Conservation (phyloP, 2,797 vertebrate species). For the Epinephelus malabaricus region DNA sequence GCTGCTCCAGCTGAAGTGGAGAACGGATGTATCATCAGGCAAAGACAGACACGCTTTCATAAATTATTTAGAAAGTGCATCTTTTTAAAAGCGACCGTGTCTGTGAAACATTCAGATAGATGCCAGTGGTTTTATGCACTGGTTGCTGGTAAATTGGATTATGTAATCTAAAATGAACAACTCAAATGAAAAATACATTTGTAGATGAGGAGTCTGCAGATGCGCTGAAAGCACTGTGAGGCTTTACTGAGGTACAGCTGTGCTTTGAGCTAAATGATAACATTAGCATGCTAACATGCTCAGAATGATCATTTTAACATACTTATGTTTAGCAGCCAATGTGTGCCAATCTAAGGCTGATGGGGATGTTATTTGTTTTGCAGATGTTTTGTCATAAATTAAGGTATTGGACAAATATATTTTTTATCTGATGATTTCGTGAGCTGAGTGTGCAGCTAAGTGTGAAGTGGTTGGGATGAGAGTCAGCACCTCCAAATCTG, state of each 20-base stretch:
- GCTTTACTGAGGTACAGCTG: background rate
- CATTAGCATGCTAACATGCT: background rate
- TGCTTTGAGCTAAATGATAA: constrained; percentile 1
- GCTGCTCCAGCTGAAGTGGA: background rate
- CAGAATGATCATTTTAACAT: background rate
- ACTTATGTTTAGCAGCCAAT: background rate
- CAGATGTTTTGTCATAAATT: background rate
- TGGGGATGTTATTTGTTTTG: background rate
- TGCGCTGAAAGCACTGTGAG: background rate
- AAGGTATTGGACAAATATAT: background rate
- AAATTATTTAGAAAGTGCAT: constrained; percentile 34
- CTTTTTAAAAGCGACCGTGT: constrained; percentile 19
- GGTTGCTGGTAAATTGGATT: background rate
- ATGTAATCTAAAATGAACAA: background rate
- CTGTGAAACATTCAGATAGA: constrained; percentile 29
- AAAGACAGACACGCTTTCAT: constrained; percentile 14
- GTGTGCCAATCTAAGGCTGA: background rate
- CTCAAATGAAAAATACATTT: background rate
- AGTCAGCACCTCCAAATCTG: too few relatives aligned
- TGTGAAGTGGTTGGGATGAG: too few relatives aligned
- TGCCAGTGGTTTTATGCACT: constrained; percentile 13
- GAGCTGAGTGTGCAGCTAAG: too few relatives aligned
- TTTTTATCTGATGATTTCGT: background rate
- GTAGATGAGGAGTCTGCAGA: background rate
- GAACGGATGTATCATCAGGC: background rate